Evolutionary conservation across 2,113 vertebrate species (phyloP), one percentile per base, ranked within the genome.

Genomic region (Oenanthe oenanthe): DNA sequence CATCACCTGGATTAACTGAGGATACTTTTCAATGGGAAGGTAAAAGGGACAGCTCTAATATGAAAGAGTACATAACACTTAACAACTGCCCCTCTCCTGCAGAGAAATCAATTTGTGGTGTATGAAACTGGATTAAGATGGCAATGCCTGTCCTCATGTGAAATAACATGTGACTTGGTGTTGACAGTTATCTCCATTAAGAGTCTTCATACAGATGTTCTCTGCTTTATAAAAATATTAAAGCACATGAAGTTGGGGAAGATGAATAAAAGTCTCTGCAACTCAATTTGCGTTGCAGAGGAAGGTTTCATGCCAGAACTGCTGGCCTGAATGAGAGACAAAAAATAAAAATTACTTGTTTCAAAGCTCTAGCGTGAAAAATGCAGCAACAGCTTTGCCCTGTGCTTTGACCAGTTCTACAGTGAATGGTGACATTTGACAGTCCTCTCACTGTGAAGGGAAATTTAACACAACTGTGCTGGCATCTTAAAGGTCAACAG

Each of bases 361-460:
- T 95, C 50, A 79, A 73, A 95, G 54, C 38, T 94, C 38, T 36
- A 78, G 61, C 45, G 77, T 84, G 70, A 93, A 94, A 96, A 94
- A 92, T 15, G 19, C 66, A 58, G 50, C 80, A 93, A 75, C 61
- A 91, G 80, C 53, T 89, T 80, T 86, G 72, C 73, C 51, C 43
- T 81, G 71, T 88, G 60, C 85, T 92, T 91, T 92, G 68, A 47
- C 88, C 89, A 84, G 34, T 85, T 88, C 73, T 85, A 21, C 76
- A 91, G 74, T 95, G 96, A 95, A 96, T 96, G 91, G 80, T 94
- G 96, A 95, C 95, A 96, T 97, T 96, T 97, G 91, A 87, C 89
- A 91, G 84, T 72, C 77, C 92, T 93, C 86, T 95, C 85, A 89
- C 86, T 91, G 92, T 51, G 81, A 96, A 87, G 54, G 91, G 77